Evolutionary conservation across 2,797 vertebrate genomes (phyloP), one percentile per base, ranked within the genome.

Genomic region (Fistularia commersonii): DNA sequence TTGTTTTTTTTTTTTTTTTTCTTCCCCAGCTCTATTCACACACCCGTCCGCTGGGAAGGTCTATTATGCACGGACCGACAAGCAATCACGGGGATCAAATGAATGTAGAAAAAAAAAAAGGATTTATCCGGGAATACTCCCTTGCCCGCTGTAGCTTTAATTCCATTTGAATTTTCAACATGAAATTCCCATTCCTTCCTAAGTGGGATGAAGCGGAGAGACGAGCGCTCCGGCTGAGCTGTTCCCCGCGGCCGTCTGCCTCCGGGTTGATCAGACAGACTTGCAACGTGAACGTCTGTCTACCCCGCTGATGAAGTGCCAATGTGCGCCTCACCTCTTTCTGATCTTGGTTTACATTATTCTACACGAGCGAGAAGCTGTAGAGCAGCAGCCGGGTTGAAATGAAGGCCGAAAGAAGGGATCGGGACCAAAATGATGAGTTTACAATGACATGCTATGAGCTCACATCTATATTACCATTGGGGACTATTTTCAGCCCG

Each of bases 161-260:
- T 77, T 76, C 67, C 61, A 55, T 77, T 54, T 74, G 55, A 72
- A 58, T 73, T 51, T 40, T 51, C 41, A n/a, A 65, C 58, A 77
- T 66, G 52, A 76, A 52, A 77, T 76, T 77, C 60, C 62, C 60
- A 70, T 76, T 80, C 53, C 59, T 79, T 65, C 69, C 55, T 70
- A 54, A 76, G 64, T 57, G 64, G 65, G 61, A 66, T 80, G 61
- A 69, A 65, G 67, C 62, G 0, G 41, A 66, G 63, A 58, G 51
- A 34, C n/a, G n/a, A 71, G 38, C 41, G 64, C 63, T 79, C 61
- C 64, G 45, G 58, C 61, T 69, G 58, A 71, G 69, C 66, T 6
- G 23, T 33, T 61, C 63, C 62, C 71, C 41, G 11, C 59, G 67
- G 65, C 59, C 64, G 64, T 58, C 69, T 58, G 59, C 62, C 48